Base-by-base conservation (phyloP, 2,888 invertebrate species). In the Agelastica alni region DNA sequence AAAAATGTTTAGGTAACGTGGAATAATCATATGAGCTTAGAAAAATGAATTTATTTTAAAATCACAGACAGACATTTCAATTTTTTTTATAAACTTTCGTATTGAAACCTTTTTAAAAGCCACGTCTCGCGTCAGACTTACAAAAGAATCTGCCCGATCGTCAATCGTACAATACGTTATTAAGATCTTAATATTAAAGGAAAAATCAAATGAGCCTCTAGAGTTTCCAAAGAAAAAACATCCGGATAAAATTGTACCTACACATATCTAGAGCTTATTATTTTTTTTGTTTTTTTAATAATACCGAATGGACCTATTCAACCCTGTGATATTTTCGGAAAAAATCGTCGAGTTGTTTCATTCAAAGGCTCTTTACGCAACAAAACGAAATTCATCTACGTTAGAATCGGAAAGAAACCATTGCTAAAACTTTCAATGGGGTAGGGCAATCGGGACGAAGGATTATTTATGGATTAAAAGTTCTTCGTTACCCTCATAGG, bases 401-500 rank as follows among this genome's bases (percentile, higher is more conserved):
- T 46, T 48, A 56, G 32, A 53, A 58, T 47, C 49, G 45, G 54
- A 58, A 52, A 56, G 16, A 49, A 56, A 43, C 46, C 52, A 32
- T 41, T 20, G 36, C 17, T 30, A 44, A 52, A 58, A 53, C 49
- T 52, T 47, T 44, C 52, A 43, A 54, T 52, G 20, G 47, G 51
- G 47, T 54, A 49, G 56, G 34, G 34, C 53, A 51, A 22, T 42
- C 28, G 31, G 51, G 53, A 51, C 44, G 41, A 49, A 52, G n/a
- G 31, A 28, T 20, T 30, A 30, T 43, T 13, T 22, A 14, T 36
- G 2, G 5, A 37, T 47, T 14, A 30, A 20, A 41, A 12, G 16
- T 36, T 26, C 30, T 45, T 30, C 17, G 14, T 45, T 31, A 77
- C 76, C 76, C 76, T 76, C 77, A 75, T 76, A 76, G 77, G 74